These are phyloP conservation scores for Drosophila leonis DNA, from an alignment of 2,888 invertebrate genomes.

Conservation along the genomic window DNA sequence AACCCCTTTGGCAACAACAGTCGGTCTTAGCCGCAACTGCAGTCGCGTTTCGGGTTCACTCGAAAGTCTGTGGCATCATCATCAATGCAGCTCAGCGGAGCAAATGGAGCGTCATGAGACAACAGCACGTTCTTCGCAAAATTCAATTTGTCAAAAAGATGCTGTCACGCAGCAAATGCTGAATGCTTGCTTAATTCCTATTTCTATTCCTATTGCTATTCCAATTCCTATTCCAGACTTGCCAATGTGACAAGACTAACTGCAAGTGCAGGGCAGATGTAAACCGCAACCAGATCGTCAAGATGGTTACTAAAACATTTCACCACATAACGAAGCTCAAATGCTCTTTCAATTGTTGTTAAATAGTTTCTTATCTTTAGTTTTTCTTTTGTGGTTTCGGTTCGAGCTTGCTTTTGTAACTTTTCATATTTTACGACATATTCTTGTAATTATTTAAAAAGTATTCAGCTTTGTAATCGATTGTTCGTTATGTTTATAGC, in stretches of 20 bases:
- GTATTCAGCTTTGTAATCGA: too few species aligned
- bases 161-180: constrained; percentile 76
- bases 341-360: constrained; percentile 19
- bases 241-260: constrained; percentile 45
- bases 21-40: constrained; percentile 57
- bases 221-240: constrained; percentile 5
- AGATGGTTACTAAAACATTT: constrained; percentile 17
- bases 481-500: too few species aligned
- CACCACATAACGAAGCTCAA: constrained; percentile 1
- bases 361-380: too few species aligned
- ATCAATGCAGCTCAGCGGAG: constrained; percentile 50
- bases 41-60: constrained; percentile 29
- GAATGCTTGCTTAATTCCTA: constrained; percentile 79
- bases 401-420: neutral
- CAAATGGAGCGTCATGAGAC: constrained; percentile 74
- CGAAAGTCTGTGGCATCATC: constrained; percentile 33
- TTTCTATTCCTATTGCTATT: constrained; percentile 29
- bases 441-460: too few species aligned
- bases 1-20: constrained; percentile 18
- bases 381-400: too few species aligned
- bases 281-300: constrained; percentile 13
- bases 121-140: constrained; percentile 75
- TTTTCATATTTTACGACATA: too few species aligned
- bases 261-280: constrained; percentile 12
- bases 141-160: constrained; percentile 81